phyloP scores from a whole-genome alignment of 2,113 vertebrate species.

The Cranoglanis bouderius region DNA sequence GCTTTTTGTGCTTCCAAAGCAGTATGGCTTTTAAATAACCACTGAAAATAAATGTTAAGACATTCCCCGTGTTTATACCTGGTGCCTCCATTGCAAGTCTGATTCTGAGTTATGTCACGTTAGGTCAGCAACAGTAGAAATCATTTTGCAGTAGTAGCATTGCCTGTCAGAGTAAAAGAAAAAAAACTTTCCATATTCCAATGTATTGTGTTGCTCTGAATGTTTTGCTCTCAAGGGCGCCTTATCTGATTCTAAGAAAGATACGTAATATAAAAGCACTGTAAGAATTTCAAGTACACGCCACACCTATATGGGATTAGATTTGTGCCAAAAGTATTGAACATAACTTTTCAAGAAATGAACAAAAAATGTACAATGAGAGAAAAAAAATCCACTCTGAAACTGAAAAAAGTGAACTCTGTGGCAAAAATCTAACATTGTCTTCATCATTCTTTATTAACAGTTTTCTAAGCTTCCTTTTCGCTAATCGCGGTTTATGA shows the following conservation, averaged over 20 bases:
- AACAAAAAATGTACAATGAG: too few relatives aligned
- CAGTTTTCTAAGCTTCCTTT: too few relatives aligned
- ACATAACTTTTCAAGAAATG: too few relatives aligned
- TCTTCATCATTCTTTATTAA: too few relatives aligned
- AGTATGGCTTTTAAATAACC: constrained; percentile 35
- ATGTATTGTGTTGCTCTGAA: neutral
- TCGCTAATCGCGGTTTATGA: too few relatives aligned
- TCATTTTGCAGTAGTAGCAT: neutral
- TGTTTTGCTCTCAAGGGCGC: neutral
- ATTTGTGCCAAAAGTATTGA: too few relatives aligned
- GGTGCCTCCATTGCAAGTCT: neutral
- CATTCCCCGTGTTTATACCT: neutral
- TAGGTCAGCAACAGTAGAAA: neutral
- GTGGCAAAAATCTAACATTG: too few relatives aligned
- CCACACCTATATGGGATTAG: neutral
- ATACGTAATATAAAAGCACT: neutral
- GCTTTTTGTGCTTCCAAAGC: constrained; percentile 4
- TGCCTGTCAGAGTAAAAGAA: neutral
- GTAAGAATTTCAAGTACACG: neutral
- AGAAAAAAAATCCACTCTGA: too few relatives aligned
- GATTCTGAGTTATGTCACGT: neutral
- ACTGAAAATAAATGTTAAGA: constrained; percentile 34
- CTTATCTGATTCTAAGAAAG: neutral
- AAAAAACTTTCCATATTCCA: neutral
- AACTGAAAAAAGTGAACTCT: too few relatives aligned